Evolutionary conservation across 2,888 invertebrate species (phyloP), one percentile per base, ranked within the genome.

Genomic region (Netelia melanura): DNA sequence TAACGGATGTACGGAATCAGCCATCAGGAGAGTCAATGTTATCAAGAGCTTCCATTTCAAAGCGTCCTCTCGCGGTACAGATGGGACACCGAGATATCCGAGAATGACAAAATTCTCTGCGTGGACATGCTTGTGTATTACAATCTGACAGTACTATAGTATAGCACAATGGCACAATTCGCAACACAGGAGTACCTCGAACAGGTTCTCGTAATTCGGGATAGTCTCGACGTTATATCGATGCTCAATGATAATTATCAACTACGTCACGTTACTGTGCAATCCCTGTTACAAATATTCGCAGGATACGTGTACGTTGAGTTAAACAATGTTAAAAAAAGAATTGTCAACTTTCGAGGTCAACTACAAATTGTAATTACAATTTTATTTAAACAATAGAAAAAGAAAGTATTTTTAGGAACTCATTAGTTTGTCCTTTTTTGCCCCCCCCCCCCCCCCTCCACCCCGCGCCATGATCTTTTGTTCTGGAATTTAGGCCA

Each of bases 121-220:
- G 54, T 30, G 17, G n/a, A 48, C 48, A 48, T 3, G 11, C 2
- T 52, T 43, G n/a, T 25, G 17, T 21, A 48, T 23, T 30, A 5
- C 8, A 17, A 17, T 64, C 48, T 17, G 38, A 64, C 48, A 48
- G 48, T 48, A 48, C 23, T 38, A 30, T 21, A 17, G n/a, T 62
- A 17, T 25, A 23, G 44, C 38, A 52, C 70, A 70, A 52, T 38
- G 48, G n/a, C 48, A 11, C 65, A 58, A 61, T 75, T 75, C 48
- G 75, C 21, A 52, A 81, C 48, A 81, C 48, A n/a, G 25, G 48
- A 67, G 68, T 23, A 52, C 9, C 25, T 70, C 38, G 6, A 54
- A 70, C 52, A 2, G 52, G 5, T 21, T 21, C 21, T 58, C 65
- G 43, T 23, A 38, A 67, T 54, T 76, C 65, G 17, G 23, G 38